phyloP scores from a whole-genome alignment of 2,797 vertebrate genomes.

The Strix occidentalis region DNA sequence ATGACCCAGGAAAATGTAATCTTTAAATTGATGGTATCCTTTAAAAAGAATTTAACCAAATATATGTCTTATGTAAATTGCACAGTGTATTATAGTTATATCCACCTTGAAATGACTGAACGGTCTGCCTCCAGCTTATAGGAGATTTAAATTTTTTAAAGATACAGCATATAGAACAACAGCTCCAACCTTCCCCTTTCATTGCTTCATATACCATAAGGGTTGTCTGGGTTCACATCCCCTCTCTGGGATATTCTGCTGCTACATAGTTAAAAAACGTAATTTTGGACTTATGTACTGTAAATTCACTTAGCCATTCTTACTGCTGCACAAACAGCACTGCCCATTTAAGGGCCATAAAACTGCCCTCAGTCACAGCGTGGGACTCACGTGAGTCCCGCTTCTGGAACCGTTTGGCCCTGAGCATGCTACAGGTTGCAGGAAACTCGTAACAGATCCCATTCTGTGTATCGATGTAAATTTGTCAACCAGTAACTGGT shows the following conservation, averaged over 20 bases:
- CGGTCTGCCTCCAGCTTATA: neutral
- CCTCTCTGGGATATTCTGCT: neutral
- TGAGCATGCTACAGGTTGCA: neutral
- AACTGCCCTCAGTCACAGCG: neutral
- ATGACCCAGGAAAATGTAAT: conserved; percentile 7
- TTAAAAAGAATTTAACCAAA: conserved; percentile 31
- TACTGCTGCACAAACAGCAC: neutral
- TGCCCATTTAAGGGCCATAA: neutral
- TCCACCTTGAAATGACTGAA: conserved; percentile 16
- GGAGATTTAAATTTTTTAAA: neutral
- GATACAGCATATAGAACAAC: neutral
- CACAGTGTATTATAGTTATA: neutral
- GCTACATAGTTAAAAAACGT: neutral
- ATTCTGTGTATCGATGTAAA: neutral
- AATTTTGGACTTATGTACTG: neutral
- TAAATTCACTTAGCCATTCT: neutral
- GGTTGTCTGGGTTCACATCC: neutral
- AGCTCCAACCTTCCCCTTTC: neutral
- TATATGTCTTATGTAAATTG: neutral
- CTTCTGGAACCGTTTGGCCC: neutral
- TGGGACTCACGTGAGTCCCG: neutral
- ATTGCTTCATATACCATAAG: neutral
- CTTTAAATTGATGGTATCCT: conserved; percentile 33
- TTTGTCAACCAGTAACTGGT: conserved; percentile 1
- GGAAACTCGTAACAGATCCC: neutral